Conservation (phyloP, 2,113 vertebrate species). For the Phylloscopus whistleri region DNA sequence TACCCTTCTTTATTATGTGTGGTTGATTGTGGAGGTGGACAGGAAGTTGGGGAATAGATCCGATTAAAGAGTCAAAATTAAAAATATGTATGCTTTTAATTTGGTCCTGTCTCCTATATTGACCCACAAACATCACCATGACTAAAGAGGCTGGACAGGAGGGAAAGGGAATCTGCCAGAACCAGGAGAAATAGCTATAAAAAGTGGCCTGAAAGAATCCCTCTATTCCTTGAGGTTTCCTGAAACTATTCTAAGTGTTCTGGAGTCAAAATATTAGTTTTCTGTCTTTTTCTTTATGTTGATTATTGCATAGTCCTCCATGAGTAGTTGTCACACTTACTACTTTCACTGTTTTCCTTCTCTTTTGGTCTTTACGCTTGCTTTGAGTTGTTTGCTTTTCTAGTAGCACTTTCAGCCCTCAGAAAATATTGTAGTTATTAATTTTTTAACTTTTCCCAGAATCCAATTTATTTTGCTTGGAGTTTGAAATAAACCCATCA, state of each 20-base stretch:
- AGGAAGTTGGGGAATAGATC: background rate
- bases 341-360: background rate
- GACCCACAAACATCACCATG: background rate
- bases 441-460: background rate
- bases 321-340: background rate
- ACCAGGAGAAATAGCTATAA: background rate
- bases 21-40: background rate
- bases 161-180: background rate
- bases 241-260: background rate
- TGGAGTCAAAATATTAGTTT: background rate
- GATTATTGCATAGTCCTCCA: background rate
- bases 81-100: background rate
- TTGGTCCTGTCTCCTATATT: background rate
- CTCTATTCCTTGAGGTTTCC: background rate
- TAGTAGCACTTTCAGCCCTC: background rate
- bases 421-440: background rate
- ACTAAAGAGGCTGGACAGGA: background rate
- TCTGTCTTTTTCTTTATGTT: background rate
- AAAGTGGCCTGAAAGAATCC: background rate
- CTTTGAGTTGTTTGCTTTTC: background rate
- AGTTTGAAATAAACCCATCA: background rate
- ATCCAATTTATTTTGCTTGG: background rate
- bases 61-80: background rate
- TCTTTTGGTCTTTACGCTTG: background rate
- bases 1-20: background rate